Evolutionary conservation across 2,113 vertebrate species (phyloP), one percentile per base, ranked within the genome.

Genomic region (Lycaon pictus): DNA sequence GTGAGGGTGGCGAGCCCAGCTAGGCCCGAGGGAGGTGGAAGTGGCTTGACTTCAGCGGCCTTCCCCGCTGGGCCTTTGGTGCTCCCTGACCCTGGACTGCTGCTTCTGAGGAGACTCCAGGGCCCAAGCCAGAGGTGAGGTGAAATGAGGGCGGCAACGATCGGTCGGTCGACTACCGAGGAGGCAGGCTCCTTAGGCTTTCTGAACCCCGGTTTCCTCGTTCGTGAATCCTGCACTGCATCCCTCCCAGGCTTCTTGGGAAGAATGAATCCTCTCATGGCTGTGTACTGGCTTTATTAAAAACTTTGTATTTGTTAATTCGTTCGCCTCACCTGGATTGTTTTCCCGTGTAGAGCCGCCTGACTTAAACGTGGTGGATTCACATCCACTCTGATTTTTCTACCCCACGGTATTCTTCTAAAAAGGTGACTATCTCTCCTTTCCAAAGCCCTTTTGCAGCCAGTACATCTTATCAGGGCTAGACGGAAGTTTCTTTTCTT

Each of bases 61-160:
- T 72, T 7, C 2, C 15, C 4, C 6, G 3, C 29, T 5, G 2
- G 1, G 55, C 13, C 25, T 43, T 29, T 7, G 3, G 29, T 43
- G 15, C 35, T 5, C 10, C 0, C 10, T 7, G 82, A 9, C 20
- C 3, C 0, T 10, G 62, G 11, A 6, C 22, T 0, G 43, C 23
- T 37, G 0, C 37, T n/a, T 51, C 5, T 7, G 53, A 60, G 20
- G 53, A 76, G 13, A 43, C n/a, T 22, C 3, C 1, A 29, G 43
- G n/a, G 16, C 32, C 12, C 32, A 10, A 16, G 35, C 8, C 6
- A 48, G 56, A 86, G 92, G 25, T n/a, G 93, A 90, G 72, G 63
- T 60, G 27, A 62, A 85, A 53, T 76, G 55, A 71, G 79, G 48
- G 22, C 15, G 4, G 63, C 23, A 32, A 13, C 56, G 43, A 55